phyloP scores from a whole-genome alignment of 2,888 invertebrate genomes.

The Gari tellinella region DNA sequence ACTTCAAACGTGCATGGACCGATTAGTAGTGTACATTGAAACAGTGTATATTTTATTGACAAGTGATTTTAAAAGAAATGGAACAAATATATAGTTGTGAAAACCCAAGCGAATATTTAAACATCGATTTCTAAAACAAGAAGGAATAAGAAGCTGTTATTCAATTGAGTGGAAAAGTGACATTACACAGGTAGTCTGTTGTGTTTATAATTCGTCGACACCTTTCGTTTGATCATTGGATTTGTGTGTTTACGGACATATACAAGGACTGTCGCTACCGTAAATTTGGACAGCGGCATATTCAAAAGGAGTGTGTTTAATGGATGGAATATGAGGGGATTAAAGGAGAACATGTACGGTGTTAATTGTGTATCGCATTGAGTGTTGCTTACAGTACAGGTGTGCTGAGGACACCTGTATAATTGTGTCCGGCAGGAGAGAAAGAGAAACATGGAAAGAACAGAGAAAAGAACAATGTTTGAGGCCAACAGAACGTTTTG shows the following conservation, averaged over 20 bases:
- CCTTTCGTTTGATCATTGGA: constrained; percentile 45
- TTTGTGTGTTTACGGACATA: constrained; percentile 50
- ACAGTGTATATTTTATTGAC: constrained; percentile 7
- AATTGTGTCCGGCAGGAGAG: neutral
- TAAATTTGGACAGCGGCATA: constrained; percentile 5
- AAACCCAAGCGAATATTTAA: too few relatives aligned
- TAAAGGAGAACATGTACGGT: constrained; percentile 21
- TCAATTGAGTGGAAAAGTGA: neutral
- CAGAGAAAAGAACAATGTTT: neutral
- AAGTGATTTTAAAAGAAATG: constrained; percentile 8
- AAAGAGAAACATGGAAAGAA: constrained; percentile 1
- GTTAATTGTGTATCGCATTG: constrained; percentile 17
- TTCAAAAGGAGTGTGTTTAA: neutral
- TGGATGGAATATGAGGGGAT: constrained; percentile 21
- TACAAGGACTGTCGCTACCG: constrained; percentile 48
- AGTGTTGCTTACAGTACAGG: constrained; percentile 34
- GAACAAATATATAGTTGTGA: neutral
- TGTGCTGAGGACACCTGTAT: constrained; percentile 24
- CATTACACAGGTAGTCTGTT: constrained; percentile 39
- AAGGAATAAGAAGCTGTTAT: neutral
- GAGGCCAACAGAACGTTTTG: constrained; percentile 38
- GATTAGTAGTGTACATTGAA: constrained; percentile 13
- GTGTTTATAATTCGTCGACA: constrained; percentile 26
- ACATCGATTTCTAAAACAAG: neutral
- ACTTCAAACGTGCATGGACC: constrained; percentile 45